Conservation (phyloP, 1,140 invertebrate genomes). For the Tetramorium alpestre region DNA sequence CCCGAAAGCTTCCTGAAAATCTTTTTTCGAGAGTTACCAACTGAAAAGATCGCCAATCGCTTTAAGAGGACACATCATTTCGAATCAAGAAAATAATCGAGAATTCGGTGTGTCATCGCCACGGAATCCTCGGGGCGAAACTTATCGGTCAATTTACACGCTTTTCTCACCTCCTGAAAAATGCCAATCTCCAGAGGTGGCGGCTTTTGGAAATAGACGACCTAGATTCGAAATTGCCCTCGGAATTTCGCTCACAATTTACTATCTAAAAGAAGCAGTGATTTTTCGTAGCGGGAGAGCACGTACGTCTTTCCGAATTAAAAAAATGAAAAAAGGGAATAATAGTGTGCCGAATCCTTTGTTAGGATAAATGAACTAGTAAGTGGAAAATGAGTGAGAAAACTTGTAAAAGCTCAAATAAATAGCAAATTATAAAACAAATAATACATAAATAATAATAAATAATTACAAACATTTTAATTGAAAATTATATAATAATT, state of each 20-base stretch:
- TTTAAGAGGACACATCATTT: background rate
- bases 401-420: background rate
- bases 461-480: background rate
- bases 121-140: background rate
- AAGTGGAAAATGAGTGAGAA: background rate
- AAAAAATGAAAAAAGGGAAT: conserved; percentile 27
- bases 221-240: conserved; percentile 33
- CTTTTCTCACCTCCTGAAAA: conserved; percentile 28
- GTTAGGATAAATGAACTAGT: background rate
- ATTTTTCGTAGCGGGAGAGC: conserved; percentile 27
- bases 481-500: conserved; percentile 3
- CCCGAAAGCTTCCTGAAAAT: background rate
- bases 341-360: background rate
- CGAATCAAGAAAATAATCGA: conserved; percentile 24
- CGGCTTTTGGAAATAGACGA: conserved; percentile 38
- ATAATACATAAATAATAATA: background rate
- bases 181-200: conserved; percentile 26
- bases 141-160: conserved; percentile 24
- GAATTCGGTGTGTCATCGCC: conserved; percentile 20
- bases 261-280: conserved; percentile 38
- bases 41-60: background rate
- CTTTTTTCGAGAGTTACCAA: background rate
- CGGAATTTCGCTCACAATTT: conserved; percentile 50
- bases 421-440: background rate
- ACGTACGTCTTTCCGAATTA: conserved; percentile 2